phyloP scores from a whole-genome alignment of 2,113 vertebrate genomes.

The Piliocolobus tephrosceles region DNA sequence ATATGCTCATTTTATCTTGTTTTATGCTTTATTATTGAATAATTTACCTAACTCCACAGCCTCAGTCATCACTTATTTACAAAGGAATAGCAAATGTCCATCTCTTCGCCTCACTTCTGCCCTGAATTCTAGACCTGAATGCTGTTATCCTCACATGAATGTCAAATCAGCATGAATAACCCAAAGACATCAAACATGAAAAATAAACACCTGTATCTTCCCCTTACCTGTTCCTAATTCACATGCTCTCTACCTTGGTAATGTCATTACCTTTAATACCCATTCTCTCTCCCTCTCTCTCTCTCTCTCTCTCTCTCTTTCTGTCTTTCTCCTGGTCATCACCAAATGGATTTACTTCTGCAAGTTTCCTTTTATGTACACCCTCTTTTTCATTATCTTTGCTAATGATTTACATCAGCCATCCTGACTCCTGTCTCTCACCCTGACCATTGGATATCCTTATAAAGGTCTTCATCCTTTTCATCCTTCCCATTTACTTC shows the following conservation, averaged over 20 bases:
- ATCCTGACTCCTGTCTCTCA: not conserved
- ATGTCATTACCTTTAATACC: not conserved
- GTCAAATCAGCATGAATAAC: not conserved
- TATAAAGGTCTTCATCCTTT: not conserved
- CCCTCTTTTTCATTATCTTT: not conserved
- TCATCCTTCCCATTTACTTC: not conserved
- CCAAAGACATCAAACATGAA: not conserved
- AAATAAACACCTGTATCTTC: not conserved
- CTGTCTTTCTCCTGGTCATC: not conserved
- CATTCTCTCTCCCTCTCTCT: not conserved
- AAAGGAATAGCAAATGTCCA: not conserved
- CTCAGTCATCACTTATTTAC: not conserved
- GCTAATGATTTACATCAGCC: not conserved
- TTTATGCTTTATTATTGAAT: not conserved
- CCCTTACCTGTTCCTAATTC: not conserved
- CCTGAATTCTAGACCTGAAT: not conserved
- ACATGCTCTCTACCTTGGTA: not conserved
- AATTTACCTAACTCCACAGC: not conserved
- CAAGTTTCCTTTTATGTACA: not conserved
- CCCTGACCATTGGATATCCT: not conserved
- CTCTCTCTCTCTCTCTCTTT: not conserved
- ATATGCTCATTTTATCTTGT: not conserved
- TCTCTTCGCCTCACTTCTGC: not conserved
- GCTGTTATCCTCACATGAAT: not conserved
- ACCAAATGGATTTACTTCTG: not conserved